phyloP scores from a whole-genome alignment of 2,888 invertebrate genomes.

The Embidobia sp. region DNA sequence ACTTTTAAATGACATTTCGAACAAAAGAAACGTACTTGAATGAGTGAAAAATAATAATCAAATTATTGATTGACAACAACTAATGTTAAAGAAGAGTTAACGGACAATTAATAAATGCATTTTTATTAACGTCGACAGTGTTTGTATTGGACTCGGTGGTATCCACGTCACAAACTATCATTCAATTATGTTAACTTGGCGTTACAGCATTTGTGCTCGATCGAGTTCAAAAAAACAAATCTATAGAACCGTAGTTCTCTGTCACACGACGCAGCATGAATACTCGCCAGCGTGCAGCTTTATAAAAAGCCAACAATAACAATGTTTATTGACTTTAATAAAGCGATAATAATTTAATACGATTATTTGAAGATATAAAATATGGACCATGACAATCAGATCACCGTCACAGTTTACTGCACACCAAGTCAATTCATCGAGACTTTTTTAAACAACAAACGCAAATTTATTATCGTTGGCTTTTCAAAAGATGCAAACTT shows the following conservation, averaged over 20 bases:
- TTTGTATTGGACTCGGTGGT: not conserved
- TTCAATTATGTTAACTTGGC: conserved; percentile 42
- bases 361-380: conserved; percentile 43
- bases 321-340: conserved; percentile 43
- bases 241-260: conserved; percentile 8
- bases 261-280: not conserved
- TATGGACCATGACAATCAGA: conserved; percentile 39
- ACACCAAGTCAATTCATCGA: conserved; percentile 8
- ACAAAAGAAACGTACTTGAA: too few relatives aligned
- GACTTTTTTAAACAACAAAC: too few relatives aligned
- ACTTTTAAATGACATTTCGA: not conserved
- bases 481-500: too few relatives aligned
- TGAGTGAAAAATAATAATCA: not conserved
- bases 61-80: not conserved
- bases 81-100: conserved; percentile 4
- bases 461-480: too few relatives aligned
- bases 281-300: too few relatives aligned
- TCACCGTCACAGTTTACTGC: conserved; percentile 27
- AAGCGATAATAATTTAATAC: conserved; percentile 36
- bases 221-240: conserved; percentile 34
- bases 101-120: conserved; percentile 20
- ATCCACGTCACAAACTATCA: conserved; percentile 33
- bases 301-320: too few relatives aligned
- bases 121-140: conserved; percentile 1
- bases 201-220: conserved; percentile 12